Percentiles rank a stretch among this genome's conserved stretches.
Evolutionary conservation across 2,888 invertebrate species (phyloP).

Genomic region (Dynastes hyllus): DNA sequence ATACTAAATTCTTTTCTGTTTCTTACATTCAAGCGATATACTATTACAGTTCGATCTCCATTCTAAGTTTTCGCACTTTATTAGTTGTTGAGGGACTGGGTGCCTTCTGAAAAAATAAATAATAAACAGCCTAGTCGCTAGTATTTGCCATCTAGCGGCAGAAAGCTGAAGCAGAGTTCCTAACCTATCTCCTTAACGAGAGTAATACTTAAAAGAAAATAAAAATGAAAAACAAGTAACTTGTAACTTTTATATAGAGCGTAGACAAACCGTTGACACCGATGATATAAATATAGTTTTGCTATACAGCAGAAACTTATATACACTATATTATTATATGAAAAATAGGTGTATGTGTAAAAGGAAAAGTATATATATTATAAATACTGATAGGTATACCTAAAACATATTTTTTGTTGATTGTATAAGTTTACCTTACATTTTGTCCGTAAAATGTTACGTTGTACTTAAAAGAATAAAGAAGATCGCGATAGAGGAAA

Average conservation of each 20-base stretch:
- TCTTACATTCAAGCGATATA: slow-evolving; percentile 22
- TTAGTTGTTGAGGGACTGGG: slow-evolving; percentile 72
- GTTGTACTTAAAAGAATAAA: slow-evolving; percentile 50
- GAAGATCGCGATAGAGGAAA: slow-evolving; percentile 21
- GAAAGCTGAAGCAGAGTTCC: slow-evolving; percentile 70
- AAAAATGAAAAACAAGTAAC: slow-evolving; percentile 62
- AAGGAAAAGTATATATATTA: slow-evolving; percentile 61
- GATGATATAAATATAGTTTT: slow-evolving; percentile 68
- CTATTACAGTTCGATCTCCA: slow-evolving; percentile 30
- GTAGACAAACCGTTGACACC: slow-evolving; percentile 68
- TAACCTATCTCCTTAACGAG: slow-evolving; percentile 69
- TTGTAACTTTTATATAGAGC: slow-evolving; percentile 70
- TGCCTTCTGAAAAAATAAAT: slow-evolving; percentile 69
- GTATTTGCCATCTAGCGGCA: slow-evolving; percentile 57
- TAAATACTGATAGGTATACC: slow-evolving; percentile 62
- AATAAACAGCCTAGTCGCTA: slow-evolving; percentile 62
- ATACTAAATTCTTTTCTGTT: slow-evolving; percentile 60
- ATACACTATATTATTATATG: slow-evolving; percentile 68
- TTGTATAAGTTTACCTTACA: slow-evolving; percentile 55
- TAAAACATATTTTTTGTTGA: slow-evolving; percentile 55
- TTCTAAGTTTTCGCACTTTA: slow-evolving; percentile 54
- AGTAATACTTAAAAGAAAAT: slow-evolving; percentile 62
- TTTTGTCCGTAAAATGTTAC: slow-evolving; percentile 52
- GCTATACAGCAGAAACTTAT: slow-evolving; percentile 69
- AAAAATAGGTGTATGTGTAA: slow-evolving; percentile 68